A percentile compares a stretch with the other conserved stretches of the same genome.
phyloP scores from a whole-genome alignment of 2,113 vertebrate species.

The Sturnira hondurensis region DNA sequence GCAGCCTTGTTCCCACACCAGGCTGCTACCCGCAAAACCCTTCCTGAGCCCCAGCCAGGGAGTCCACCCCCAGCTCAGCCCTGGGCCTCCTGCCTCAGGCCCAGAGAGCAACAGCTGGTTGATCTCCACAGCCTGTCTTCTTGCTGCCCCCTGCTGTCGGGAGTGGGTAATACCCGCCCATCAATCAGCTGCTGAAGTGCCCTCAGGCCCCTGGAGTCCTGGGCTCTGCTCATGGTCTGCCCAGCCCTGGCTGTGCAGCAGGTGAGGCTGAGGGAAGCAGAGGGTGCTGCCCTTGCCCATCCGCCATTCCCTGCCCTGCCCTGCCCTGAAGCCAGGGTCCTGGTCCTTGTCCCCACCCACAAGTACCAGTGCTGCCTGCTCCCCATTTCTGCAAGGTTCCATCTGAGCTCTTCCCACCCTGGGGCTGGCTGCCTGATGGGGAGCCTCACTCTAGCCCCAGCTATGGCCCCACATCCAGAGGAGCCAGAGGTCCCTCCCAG shows the following conservation, averaged over 20 bases:
- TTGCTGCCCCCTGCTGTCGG: background rate
- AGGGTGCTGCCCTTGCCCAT: no score
- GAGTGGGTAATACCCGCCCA: background rate
- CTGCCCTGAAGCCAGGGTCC: background rate
- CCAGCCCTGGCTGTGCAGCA: rapidly evolving
- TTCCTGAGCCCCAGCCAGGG: background rate
- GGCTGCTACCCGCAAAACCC: rapidly evolving
- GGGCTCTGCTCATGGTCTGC: no score
- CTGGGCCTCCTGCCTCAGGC: background rate
- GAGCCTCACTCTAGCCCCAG: background rate
- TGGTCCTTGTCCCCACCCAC: background rate
- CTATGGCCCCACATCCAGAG: background rate
- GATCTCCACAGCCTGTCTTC: background rate
- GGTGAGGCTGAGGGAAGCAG: no score
- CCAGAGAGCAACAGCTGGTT: background rate
- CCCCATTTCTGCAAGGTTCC: rapidly evolving
- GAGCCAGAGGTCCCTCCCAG: background rate
- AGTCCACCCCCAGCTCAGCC: background rate
- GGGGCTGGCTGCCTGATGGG: no score
- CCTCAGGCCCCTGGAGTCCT: background rate
- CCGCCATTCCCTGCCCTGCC: background rate
- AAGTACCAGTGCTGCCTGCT: rapidly evolving
- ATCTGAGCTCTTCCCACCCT: background rate
- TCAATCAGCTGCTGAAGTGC: background rate
- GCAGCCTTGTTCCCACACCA: background rate